Evolutionary conservation across 2,797 vertebrate genomes (phyloP).

Genomic region (Hippoglossus hippoglossus): DNA sequence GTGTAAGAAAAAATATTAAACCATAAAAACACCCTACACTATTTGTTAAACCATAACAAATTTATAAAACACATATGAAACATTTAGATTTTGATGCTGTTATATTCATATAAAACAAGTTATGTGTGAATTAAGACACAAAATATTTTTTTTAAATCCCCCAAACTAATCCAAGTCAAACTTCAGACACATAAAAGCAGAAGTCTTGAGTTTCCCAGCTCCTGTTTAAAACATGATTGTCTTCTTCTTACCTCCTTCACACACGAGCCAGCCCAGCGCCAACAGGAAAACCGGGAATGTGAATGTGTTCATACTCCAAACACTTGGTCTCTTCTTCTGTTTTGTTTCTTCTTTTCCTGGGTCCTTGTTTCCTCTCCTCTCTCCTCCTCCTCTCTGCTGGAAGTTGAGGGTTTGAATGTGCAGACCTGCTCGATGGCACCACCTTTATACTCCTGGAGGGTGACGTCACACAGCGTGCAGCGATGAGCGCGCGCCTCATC

Average conservation of each 20-base stretch:
- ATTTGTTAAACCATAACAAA: neutral
- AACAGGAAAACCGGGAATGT: slow-evolving; percentile 60
- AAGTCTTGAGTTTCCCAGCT: neutral
- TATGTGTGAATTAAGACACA: no score
- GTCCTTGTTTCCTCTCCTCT: neutral
- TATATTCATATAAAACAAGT: neutral
- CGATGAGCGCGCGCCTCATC: no score
- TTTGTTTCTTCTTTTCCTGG: neutral
- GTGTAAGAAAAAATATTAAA: no score
- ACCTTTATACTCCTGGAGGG: neutral
- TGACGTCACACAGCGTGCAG: neutral
- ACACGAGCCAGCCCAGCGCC: slow-evolving; percentile 69
- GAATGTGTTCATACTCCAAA: slow-evolving; percentile 76
- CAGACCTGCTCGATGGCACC: no score
- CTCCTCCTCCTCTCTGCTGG: neutral
- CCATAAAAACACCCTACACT: neutral
- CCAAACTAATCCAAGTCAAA: no score
- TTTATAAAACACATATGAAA: no score
- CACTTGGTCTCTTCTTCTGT: slow-evolving; percentile 4
- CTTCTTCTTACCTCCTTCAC: slow-evolving; percentile 73
- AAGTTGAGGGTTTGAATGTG: slow-evolving; percentile 22
- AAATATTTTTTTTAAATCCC: no score
- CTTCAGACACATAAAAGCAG: neutral
- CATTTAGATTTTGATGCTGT: neutral
- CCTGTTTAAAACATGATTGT: no score